Conservation (phyloP, 2,797 vertebrate species). For the Setipinna tenuifilis region DNA sequence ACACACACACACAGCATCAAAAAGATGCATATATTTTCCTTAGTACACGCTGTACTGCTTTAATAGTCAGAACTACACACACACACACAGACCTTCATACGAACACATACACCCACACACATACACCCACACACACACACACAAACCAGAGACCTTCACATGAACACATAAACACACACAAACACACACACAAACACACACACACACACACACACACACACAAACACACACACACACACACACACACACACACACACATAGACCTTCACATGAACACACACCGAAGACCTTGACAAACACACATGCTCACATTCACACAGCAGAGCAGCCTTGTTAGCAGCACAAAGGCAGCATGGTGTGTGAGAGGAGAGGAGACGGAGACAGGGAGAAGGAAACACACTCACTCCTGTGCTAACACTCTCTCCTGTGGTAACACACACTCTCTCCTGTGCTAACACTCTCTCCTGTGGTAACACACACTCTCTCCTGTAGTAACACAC, state of each 20-base stretch:
- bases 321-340: too few species aligned
- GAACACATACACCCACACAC: not conserved
- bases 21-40: not conserved
- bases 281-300: too few species aligned
- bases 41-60: not conserved
- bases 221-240: conserved; percentile 10
- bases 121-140: not conserved
- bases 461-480: too few species aligned
- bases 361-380: too few species aligned
- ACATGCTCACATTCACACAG: too few species aligned
- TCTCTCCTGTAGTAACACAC: too few species aligned
- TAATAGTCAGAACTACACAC: not conserved
- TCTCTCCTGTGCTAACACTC: too few species aligned
- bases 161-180: conserved; percentile 1
- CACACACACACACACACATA: not conserved
- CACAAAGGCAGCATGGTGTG: too few species aligned
- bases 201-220: conserved; percentile 5
- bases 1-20: not conserved
- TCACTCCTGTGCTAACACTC: too few species aligned
- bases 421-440: too few species aligned
- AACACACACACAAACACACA: not conserved
- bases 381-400: too few species aligned
- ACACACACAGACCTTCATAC: not conserved
- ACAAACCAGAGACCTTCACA: not conserved
- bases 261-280: too few species aligned